These are phyloP conservation scores for Quadroppia sp. DNA, from an alignment of 2,888 invertebrate genomes.

Conservation along the genomic window DNA sequence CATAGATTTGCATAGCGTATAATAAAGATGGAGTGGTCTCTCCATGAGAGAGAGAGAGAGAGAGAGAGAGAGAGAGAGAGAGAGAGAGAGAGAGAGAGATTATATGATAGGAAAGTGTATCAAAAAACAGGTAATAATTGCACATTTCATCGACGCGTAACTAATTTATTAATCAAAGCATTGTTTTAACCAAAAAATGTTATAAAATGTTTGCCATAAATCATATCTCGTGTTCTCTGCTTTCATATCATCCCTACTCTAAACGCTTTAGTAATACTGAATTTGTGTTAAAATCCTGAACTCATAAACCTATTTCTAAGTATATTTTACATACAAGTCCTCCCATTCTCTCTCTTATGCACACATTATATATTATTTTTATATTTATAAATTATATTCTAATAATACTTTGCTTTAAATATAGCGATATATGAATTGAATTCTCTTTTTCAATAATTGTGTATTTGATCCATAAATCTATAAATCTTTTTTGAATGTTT, in stretches of 20 bases:
- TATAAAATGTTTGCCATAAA: conserved; percentile 20
- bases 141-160: conserved; percentile 10
- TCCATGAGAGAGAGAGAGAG: no score
- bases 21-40: no score
- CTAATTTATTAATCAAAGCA: conserved; percentile 21
- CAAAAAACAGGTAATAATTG: background rate
- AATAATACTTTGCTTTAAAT: background rate
- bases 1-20: no score
- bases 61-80: no score
- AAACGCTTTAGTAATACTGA: background rate
- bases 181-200: conserved; percentile 13
- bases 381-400: no score
- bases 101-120: no score
- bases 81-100: no score
- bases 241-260: background rate
- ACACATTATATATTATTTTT: no score
- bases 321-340: background rate
- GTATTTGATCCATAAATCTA: background rate
- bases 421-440: background rate
- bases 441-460: background rate
- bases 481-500: background rate
- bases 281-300: background rate
- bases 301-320: background rate
- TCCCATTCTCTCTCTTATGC: no score
- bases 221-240: conserved; percentile 13